Evolutionary conservation across 1,140 invertebrate genomes (phyloP).

Genomic region (Subanguina moxae): DNA sequence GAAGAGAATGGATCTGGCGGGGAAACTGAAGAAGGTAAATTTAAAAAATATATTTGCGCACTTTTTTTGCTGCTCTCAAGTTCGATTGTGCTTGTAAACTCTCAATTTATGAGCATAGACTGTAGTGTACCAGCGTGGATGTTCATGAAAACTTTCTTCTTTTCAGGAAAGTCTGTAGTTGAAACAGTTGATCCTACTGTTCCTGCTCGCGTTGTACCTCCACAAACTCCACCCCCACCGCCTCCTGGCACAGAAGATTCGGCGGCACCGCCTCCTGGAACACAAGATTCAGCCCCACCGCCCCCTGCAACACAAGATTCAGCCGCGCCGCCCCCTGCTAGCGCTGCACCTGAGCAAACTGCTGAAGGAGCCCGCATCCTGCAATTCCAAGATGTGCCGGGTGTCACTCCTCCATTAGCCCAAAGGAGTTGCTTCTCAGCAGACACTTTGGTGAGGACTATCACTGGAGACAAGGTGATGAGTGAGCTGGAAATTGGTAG

Average conservation of each 20-base stretch:
- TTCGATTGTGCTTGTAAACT: no score
- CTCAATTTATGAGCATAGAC: no score
- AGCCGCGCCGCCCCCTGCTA: slow-evolving; percentile 1
- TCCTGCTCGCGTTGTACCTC: background rate
- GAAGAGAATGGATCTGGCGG: slow-evolving; percentile 3
- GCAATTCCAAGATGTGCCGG: background rate
- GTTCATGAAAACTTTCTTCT: background rate
- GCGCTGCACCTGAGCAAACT: background rate
- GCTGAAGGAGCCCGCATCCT: background rate
- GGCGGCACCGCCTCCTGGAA: no score
- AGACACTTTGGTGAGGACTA: slow-evolving; percentile 39
- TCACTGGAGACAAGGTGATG: slow-evolving; percentile 38
- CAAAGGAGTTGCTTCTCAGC: slow-evolving; percentile 41
- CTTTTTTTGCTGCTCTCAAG: no score
- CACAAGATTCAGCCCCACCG: background rate
- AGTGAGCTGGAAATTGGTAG: slow-evolving; percentile 40
- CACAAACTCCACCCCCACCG: no score
- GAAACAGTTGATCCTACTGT: background rate
- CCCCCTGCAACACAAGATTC: background rate
- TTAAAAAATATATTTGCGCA: no score
- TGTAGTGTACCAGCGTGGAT: no score
- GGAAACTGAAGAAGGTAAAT: slow-evolving; percentile 20
- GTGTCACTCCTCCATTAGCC: background rate
- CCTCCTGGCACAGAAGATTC: no score
- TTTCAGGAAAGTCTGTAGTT: background rate